These are phyloP conservation scores for Chelidonichthys spinosus DNA, from an alignment of 2,797 vertebrate species.

Conservation along the genomic window DNA sequence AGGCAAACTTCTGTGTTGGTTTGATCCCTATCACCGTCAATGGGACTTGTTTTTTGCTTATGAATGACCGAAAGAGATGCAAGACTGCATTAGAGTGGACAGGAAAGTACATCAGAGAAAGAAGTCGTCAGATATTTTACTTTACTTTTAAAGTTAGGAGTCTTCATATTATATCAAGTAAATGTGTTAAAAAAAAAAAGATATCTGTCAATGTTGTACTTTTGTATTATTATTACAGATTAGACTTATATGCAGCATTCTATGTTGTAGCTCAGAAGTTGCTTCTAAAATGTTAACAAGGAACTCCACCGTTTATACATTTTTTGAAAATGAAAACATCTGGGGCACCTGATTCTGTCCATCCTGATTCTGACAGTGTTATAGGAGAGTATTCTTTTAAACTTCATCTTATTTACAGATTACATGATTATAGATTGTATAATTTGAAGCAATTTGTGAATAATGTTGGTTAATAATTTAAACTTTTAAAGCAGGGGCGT, in stretches of 20 bases:
- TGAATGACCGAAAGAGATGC: neutral
- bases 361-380: neutral
- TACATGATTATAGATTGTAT: neutral
- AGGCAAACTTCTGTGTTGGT: slow-evolving; percentile 34
- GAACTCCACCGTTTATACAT: neutral
- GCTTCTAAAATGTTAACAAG: neutral
- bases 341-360: neutral
- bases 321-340: neutral
- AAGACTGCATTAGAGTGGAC: neutral
- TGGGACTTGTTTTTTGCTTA: slow-evolving; percentile 12
- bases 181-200: neutral
- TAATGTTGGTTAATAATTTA: neutral
- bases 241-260: neutral
- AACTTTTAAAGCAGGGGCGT: neutral
- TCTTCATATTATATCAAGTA: neutral
- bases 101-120: neutral
- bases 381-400: neutral
- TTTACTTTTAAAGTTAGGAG: neutral
- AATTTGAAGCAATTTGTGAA: neutral
- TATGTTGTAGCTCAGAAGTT: neutral
- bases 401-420: neutral
- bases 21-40: slow-evolving; percentile 25
- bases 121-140: neutral
- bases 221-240: neutral
- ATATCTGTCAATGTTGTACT: neutral